These are phyloP conservation scores for Leptoclinus maculatus DNA, from an alignment of 2,797 vertebrate genomes.

Conservation along the genomic window DNA sequence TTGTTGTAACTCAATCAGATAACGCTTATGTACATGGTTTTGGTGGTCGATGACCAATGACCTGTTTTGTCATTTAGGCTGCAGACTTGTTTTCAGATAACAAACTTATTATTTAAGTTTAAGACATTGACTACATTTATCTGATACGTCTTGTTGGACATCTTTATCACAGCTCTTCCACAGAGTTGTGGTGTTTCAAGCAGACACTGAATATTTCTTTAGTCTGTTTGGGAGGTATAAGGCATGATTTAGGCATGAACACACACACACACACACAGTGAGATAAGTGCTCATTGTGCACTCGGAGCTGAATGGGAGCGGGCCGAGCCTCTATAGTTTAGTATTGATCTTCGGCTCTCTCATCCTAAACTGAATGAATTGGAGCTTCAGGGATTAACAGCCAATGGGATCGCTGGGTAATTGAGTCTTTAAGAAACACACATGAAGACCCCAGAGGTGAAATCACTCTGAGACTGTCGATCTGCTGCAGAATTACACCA, in stretches of 20 bases:
- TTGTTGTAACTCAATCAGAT: background rate
- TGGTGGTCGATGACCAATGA: background rate
- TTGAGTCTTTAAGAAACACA: constrained; percentile 71
- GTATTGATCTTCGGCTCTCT: constrained; percentile 74
- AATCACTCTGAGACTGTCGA: constrained; percentile 45
- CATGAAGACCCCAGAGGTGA: constrained; percentile 48
- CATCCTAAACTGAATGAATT: constrained; percentile 61
- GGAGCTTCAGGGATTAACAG: constrained; percentile 65
- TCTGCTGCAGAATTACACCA: constrained; percentile 28
- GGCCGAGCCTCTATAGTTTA: constrained; percentile 43
- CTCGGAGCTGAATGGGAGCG: constrained; percentile 52
- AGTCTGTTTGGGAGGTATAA: background rate
- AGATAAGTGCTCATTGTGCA: constrained; percentile 42
- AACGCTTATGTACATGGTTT: background rate
- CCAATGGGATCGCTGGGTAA: constrained; percentile 64
- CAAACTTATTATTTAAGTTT: too few species aligned
- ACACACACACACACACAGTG: constrained; percentile 10
- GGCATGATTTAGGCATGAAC: constrained; percentile 16
- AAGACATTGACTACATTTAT: background rate
- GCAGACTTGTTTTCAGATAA: too few species aligned
- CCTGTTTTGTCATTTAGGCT: background rate
- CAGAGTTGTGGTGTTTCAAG: background rate
- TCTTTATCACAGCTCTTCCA: background rate
- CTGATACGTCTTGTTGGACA: background rate
- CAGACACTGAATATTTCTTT: background rate